These are phyloP conservation scores for Pyrgus malvae DNA, from an alignment of 2,888 invertebrate species.

Conservation along the genomic window DNA sequence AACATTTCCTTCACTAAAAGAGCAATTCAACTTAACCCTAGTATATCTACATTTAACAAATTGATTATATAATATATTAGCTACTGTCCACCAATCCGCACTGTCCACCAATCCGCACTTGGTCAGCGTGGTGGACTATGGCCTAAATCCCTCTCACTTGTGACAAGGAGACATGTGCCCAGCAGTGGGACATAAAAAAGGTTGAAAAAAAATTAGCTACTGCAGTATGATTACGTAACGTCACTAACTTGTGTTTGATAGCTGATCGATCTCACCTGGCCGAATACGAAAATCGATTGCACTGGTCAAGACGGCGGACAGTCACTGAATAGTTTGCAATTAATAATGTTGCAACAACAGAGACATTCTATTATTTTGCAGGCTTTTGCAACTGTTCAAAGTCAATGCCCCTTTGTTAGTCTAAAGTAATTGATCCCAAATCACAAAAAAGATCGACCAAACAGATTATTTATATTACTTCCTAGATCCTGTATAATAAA, in stretches of 20 bases:
- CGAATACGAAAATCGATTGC: conserved; percentile 23
- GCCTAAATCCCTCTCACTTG: too few relatives aligned
- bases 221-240: conserved; percentile 10
- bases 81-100: too few relatives aligned
- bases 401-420: conserved; percentile 9
- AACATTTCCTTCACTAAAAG: too few relatives aligned
- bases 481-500: background rate
- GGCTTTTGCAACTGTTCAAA: conserved; percentile 11
- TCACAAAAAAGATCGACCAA: background rate
- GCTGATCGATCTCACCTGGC: conserved; percentile 22
- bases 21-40: too few relatives aligned
- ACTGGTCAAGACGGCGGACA: conserved; percentile 13
- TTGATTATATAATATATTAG: too few relatives aligned
- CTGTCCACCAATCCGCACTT: too few relatives aligned
- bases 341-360: conserved; percentile 15
- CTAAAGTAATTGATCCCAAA: conserved; percentile 11
- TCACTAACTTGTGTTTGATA: conserved; percentile 8
- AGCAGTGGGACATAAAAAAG: too few relatives aligned
- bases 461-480: background rate
- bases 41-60: too few relatives aligned
- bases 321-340: conserved; percentile 11
- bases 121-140: too few relatives aligned
- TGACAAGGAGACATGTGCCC: too few relatives aligned
- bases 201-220: too few relatives aligned
- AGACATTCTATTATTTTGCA: conserved; percentile 21